Percentiles rank a stretch among this genome's conserved stretches.
Evolutionary conservation across 2,113 vertebrate species (phyloP).

Genomic region (Ranitomeya imitator): DNA sequence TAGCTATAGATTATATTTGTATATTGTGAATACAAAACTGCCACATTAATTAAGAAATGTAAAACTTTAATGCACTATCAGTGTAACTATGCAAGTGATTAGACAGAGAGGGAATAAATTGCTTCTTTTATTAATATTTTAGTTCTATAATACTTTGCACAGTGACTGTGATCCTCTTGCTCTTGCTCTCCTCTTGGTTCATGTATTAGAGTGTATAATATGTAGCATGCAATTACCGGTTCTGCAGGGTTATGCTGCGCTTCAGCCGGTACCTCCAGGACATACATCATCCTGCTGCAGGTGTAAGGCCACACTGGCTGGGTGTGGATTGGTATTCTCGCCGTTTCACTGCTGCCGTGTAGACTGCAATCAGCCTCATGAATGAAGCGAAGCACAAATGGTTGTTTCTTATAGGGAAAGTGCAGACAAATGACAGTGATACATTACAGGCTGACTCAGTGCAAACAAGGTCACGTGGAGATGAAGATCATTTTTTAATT

Average conservation of each 20-base stretch:
- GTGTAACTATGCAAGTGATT: not conserved
- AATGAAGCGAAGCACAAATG: slow-evolving; percentile 9
- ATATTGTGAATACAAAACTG: not conserved
- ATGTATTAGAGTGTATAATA: not conserved
- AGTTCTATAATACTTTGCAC: not conserved
- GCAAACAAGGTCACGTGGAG: not conserved
- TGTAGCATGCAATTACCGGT: not conserved
- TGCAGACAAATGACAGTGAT: not conserved
- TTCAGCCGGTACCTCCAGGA: not conserved
- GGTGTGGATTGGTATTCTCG: not conserved
- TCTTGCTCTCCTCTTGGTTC: too few relatives aligned
- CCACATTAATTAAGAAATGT: too few relatives aligned
- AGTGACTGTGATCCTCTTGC: not conserved
- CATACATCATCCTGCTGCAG: not conserved
- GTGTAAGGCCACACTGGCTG: slow-evolving; percentile 6
- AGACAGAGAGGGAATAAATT: not conserved
- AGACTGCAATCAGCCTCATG: slow-evolving; percentile 9
- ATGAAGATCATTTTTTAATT: slow-evolving; percentile 23
- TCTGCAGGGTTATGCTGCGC: not conserved
- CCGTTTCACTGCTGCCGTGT: not conserved
- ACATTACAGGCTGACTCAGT: not conserved
- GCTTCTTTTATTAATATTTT: not conserved
- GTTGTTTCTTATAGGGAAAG: not conserved
- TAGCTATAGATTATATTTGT: not conserved
- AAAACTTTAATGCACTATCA: too few relatives aligned